These are phyloP conservation scores for Oryctolagus cuniculus DNA, from an alignment of 2,113 vertebrate genomes.

Conservation along the genomic window DNA sequence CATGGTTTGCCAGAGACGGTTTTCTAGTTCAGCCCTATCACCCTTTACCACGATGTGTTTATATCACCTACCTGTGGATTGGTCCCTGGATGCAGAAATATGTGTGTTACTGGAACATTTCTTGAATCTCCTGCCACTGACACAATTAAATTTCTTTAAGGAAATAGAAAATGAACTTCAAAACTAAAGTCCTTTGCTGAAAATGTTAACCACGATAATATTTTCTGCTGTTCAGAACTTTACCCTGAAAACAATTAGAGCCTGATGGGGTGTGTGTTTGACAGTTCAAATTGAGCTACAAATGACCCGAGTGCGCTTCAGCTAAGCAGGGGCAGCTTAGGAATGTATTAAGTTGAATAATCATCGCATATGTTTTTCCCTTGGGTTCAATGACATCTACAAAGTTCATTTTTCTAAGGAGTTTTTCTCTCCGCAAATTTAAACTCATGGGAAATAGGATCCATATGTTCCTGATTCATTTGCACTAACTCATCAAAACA, in stretches of 20 bases:
- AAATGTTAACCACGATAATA: constrained; percentile 7
- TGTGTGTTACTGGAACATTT: background rate
- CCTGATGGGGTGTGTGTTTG: constrained; percentile 71
- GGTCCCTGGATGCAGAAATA: background rate
- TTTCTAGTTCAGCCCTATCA: background rate
- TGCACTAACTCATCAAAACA: constrained; percentile 75
- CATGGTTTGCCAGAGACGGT: background rate
- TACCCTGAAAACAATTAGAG: constrained; percentile 78
- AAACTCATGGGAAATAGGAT: constrained; percentile 76
- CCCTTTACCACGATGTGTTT: background rate
- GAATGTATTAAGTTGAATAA: constrained; percentile 76
- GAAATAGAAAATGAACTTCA: background rate
- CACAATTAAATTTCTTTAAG: constrained; percentile 1
- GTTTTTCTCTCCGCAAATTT: constrained; percentile 75
- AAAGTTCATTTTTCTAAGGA: constrained; percentile 76
- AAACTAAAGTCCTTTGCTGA: constrained; percentile 27
- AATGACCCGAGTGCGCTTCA: constrained; percentile 70
- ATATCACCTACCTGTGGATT: background rate
- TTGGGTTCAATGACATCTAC: constrained; percentile 75
- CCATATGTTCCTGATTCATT: constrained; percentile 79
- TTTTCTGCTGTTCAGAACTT: constrained; percentile 48
- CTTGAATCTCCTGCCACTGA: background rate
- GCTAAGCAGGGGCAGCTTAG: constrained; percentile 70
- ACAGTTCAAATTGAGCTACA: constrained; percentile 79
- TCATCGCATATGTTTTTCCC: constrained; percentile 72